phyloP scores from a whole-genome alignment of 2,888 invertebrate genomes.

The Drosophila flavopinicola region DNA sequence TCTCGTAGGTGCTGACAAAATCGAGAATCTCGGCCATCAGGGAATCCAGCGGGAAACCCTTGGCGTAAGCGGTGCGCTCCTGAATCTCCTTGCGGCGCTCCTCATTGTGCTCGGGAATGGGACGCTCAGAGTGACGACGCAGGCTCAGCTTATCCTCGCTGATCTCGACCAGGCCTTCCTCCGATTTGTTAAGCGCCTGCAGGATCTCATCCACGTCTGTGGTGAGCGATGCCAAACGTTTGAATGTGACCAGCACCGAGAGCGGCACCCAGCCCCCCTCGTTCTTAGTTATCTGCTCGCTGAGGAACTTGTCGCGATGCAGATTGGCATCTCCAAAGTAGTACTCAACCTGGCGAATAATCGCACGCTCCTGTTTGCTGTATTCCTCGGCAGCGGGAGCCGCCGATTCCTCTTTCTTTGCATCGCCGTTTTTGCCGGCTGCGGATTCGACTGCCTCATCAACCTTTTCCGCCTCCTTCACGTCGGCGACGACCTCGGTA shows the following conservation, averaged over 20 bases:
- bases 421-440: constrained; percentile 54
- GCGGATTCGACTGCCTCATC: constrained; percentile 52
- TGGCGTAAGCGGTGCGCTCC: constrained; percentile 92
- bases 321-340: constrained; percentile 96
- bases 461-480: constrained; percentile 26
- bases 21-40: constrained; percentile 89
- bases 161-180: constrained; percentile 89
- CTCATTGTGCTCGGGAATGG: constrained; percentile 92
- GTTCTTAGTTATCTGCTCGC: constrained; percentile 92
- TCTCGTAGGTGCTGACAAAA: constrained; percentile 89
- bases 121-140: constrained; percentile 88
- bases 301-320: constrained; percentile 96
- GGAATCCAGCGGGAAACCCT: constrained; percentile 91
- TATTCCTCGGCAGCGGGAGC: constrained; percentile 28
- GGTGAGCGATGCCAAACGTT: constrained; percentile 90
- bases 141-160: constrained; percentile 86
- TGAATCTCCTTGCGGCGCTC: constrained; percentile 92
- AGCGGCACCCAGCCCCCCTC: constrained; percentile 97
- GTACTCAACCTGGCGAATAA: constrained; percentile 88
- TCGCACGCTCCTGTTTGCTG: constrained; percentile 86
- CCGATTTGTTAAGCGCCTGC: constrained; percentile 90
- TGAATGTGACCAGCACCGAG: constrained; percentile 93
- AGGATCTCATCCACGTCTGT: constrained; percentile 89
- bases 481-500: constrained; percentile 40
- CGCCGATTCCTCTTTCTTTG: constrained; percentile 28